Base-by-base conservation (phyloP, 2,888 invertebrate genomes). In the Vanessa cardui region DNA sequence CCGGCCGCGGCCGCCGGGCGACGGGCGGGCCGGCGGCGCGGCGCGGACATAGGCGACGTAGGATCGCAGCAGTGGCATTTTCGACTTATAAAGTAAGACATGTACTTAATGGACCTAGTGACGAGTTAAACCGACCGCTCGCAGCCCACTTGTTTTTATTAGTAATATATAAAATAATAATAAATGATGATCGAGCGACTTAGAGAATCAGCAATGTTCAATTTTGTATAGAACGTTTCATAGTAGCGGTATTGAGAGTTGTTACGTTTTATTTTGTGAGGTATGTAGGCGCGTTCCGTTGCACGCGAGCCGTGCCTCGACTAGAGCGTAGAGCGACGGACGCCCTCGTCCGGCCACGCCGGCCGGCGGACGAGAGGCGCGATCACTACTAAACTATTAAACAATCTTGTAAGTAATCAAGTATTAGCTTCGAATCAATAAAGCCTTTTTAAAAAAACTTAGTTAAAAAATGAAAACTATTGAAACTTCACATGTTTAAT, bases 401-500 rank as follows among this genome's bases (percentile, higher is more conserved):
- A 90, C 92, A 87, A 89, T 90, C 92, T 92, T 90, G 89, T 91
- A 90, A 90, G 88, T 92, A 92, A 91, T 90, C 92, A 89, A 91
- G 91, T 91, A 91, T 92, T 92, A 92, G 92, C 92, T 92, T 92
- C 89, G 85, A 91, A 90, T 90, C 89, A 87, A 91, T 90, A 91
- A 92, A 91, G 90, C 90, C 91, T 90, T 92, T 91, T 88, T 87
- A 88, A 91, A 89, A 78, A 86, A 88, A 85, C 76, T 85, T 88
- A 88, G 87, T 89, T 88, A 88, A 89, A 87, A 86, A 86, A 84
- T 60, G 47, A 85, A 86, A 87, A 87, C 86, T 89, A 90, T 90
- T 90, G 87, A 90, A 89, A 89, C 77, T 90, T 90, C 89, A 90
- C 90, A 85, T 86, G 87, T 89, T 91, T 86, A 89, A 84, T 83